Evolutionary conservation across 2,113 vertebrate species (phyloP).

Genomic region (Oryzias woworae): DNA sequence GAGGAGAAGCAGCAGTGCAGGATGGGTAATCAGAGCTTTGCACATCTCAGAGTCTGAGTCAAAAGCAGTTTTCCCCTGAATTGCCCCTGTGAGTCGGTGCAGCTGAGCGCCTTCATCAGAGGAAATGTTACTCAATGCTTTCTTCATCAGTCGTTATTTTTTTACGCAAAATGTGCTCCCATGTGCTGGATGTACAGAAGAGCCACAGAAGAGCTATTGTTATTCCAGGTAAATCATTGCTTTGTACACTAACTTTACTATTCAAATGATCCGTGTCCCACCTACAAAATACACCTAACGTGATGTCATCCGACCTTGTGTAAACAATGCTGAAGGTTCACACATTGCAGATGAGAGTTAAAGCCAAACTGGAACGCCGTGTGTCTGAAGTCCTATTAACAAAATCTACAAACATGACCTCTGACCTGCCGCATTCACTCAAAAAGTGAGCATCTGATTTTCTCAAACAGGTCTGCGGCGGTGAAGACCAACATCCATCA

Average conservation of each 20-base stretch:
- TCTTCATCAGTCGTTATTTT: too few species aligned
- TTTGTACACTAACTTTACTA: not conserved
- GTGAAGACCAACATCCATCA: constrained; percentile 1
- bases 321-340: not conserved
- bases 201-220: not conserved
- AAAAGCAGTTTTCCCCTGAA: too few species aligned
- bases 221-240: not conserved
- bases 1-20: too few species aligned
- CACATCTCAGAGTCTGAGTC: too few species aligned
- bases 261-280: not conserved
- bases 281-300: not conserved
- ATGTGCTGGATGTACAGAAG: too few species aligned
- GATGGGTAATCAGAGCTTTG: too few species aligned
- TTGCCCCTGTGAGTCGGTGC: too few species aligned
- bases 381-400: not conserved
- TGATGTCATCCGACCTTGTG: constrained; percentile 6
- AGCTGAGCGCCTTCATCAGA: too few species aligned
- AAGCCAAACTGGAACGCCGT: not conserved
- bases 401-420: not conserved
- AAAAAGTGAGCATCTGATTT: constrained; percentile 1
- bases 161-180: too few species aligned
- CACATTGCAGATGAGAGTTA: not conserved
- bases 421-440: not conserved
- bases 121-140: too few species aligned
- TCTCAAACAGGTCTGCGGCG: constrained; percentile 25